phyloP scores from a whole-genome alignment of 2,797 vertebrate species.

The Tolypeutes matacus region DNA sequence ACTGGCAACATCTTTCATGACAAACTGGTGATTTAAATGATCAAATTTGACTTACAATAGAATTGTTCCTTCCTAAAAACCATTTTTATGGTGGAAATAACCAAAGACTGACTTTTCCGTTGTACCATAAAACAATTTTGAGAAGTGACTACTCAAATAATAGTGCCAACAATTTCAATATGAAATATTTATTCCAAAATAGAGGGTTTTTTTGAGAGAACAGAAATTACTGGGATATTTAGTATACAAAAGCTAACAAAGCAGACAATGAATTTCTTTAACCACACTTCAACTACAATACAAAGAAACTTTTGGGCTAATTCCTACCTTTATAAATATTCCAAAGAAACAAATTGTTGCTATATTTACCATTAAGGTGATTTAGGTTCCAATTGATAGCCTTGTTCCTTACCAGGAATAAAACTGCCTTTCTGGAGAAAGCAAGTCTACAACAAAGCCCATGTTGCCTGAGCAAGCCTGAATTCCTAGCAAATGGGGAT shows the following conservation, averaged over 20 bases:
- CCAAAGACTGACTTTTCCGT: slow-evolving; percentile 57
- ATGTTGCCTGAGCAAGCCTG: slow-evolving; percentile 84
- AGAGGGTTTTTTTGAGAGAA: slow-evolving; percentile 46
- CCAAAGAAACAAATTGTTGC: slow-evolving; percentile 79
- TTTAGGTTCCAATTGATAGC: slow-evolving; percentile 79
- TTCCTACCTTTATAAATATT: slow-evolving; percentile 85
- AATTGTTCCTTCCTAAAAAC: slow-evolving; percentile 19
- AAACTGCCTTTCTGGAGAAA: slow-evolving; percentile 83
- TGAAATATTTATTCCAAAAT: slow-evolving; percentile 59
- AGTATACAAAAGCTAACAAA: slow-evolving; percentile 81
- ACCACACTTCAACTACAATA: slow-evolving; percentile 67
- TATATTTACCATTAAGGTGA: slow-evolving; percentile 79
- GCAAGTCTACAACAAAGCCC: slow-evolving; percentile 89
- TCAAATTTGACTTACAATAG: slow-evolving; percentile 54
- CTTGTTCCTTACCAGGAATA: slow-evolving; percentile 84
- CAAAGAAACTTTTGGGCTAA: slow-evolving; percentile 72
- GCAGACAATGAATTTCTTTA: slow-evolving; percentile 80
- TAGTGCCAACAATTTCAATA: slow-evolving; percentile 71
- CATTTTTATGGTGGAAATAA: slow-evolving; percentile 59
- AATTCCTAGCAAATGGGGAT: slow-evolving; percentile 90
- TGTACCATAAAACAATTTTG: slow-evolving; percentile 55
- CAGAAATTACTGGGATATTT: slow-evolving; percentile 73
- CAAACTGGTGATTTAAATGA: slow-evolving; percentile 58
- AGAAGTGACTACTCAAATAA: slow-evolving; percentile 65
- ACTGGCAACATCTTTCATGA: slow-evolving; percentile 36